Evolutionary conservation across 2,888 invertebrate genomes (phyloP).

Genomic region (Amphipoea oculea): DNA sequence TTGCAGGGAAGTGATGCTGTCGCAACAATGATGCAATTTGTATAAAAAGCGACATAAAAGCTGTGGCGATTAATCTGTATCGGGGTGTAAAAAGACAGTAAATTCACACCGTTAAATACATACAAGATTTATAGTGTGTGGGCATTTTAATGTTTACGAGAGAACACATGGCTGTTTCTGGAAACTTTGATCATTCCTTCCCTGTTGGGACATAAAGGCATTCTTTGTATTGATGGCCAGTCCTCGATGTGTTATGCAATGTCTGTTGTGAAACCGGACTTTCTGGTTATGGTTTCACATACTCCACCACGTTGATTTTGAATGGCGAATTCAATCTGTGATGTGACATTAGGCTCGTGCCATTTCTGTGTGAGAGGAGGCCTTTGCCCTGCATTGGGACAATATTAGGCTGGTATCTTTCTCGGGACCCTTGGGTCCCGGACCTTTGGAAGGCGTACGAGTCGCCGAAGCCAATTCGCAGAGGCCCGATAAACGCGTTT

Average conservation of each 20-base stretch:
- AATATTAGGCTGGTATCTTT: background rate
- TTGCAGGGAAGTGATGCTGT: constrained; percentile 59
- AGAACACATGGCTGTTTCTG: constrained; percentile 43
- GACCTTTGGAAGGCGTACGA: background rate
- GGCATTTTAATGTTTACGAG: constrained; percentile 54
- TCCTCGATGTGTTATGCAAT: constrained; percentile 19
- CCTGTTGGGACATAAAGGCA: constrained; percentile 19
- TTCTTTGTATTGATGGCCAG: constrained; percentile 33
- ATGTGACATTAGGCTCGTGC: background rate
- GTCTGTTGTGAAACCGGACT: constrained; percentile 14
- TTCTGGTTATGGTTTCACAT: constrained; percentile 3
- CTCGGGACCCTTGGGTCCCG: background rate
- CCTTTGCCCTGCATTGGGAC: too few species aligned
- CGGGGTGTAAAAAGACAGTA: constrained; percentile 62
- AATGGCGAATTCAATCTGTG: too few species aligned
- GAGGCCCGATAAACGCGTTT: background rate
- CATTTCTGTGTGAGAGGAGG: background rate
- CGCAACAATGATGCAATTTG: constrained; percentile 71
- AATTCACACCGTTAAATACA: constrained; percentile 53
- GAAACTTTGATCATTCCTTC: constrained; percentile 26
- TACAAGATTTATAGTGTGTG: constrained; percentile 54
- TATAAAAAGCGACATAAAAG: constrained; percentile 57
- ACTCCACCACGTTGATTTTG: background rate
- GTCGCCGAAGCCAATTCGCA: background rate
- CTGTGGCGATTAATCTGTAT: constrained; percentile 58